Conservation (phyloP, 2,888 invertebrate species). For the Oasisia sp. region DNA sequence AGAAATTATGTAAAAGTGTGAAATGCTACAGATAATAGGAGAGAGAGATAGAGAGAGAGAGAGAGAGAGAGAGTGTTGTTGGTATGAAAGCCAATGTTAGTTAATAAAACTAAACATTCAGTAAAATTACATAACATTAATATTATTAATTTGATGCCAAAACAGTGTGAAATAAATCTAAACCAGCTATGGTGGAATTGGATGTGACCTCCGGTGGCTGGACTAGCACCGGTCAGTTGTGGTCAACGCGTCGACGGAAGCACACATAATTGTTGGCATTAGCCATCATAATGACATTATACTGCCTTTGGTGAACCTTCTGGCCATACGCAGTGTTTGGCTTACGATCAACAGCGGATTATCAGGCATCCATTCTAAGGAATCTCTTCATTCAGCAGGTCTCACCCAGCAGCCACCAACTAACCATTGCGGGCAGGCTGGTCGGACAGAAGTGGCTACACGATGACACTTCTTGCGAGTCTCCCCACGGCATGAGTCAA, state of each 20-base stretch:
- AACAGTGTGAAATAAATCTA: not conserved
- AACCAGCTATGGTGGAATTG: not conserved
- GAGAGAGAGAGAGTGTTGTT: not conserved
- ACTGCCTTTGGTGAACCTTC: not conserved
- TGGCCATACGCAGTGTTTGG: not conserved
- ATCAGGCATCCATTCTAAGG: not conserved
- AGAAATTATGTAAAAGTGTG: too few species aligned
- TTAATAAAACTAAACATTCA: not conserved
- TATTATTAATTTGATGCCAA: not conserved
- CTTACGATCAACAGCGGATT: not conserved
- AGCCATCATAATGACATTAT: not conserved
- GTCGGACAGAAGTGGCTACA: not conserved
- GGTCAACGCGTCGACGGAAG: not conserved
- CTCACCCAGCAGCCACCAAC: not conserved
- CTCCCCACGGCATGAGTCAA: not conserved
- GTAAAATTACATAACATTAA: not conserved
- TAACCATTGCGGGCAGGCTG: not conserved
- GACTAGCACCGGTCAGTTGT: not conserved
- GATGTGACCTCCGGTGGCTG: not conserved
- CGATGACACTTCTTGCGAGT: too few species aligned
- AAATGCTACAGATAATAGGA: too few species aligned
- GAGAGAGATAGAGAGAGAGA: too few species aligned
- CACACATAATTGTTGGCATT: not conserved
- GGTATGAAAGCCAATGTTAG: not conserved
- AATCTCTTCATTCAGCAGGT: not conserved